Percentiles rank a stretch among this genome's conserved stretches.
Conservation (phyloP, 2,888 invertebrate species). For the Hyposoter dolosus region DNA sequence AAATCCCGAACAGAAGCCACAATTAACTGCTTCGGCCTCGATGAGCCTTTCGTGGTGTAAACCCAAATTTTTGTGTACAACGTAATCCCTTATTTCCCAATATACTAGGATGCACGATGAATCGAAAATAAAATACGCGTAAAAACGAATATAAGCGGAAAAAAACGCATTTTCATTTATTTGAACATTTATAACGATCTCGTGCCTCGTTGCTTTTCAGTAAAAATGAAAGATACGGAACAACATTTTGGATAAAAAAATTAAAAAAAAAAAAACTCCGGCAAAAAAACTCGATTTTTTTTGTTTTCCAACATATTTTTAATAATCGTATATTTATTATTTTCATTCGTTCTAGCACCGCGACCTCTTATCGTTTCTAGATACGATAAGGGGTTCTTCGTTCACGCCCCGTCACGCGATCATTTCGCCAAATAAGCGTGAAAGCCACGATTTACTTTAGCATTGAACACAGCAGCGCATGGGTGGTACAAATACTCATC, state of each 20-base stretch:
- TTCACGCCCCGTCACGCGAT: constrained; percentile 65
- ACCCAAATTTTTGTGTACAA: constrained; percentile 69
- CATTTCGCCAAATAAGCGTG: constrained; percentile 76
- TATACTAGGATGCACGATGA: background rate
- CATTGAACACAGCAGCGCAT: constrained; percentile 22
- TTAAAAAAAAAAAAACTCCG: background rate
- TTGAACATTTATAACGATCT: no score
- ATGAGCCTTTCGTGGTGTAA: constrained; percentile 74
- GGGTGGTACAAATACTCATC: constrained; percentile 25
- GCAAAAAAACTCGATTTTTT: background rate
- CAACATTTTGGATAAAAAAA: background rate
- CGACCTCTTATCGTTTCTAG: constrained; percentile 23
- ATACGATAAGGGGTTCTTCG: background rate
- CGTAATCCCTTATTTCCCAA: background rate
- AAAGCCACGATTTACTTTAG: constrained; percentile 73
- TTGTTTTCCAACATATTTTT: background rate
- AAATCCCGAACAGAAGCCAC: constrained; percentile 73
- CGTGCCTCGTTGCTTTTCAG: background rate
- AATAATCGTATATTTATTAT: constrained; percentile 5
- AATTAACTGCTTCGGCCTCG: constrained; percentile 72
- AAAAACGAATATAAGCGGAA: background rate
- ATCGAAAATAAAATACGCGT: background rate
- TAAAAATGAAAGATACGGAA: background rate
- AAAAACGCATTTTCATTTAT: background rate
- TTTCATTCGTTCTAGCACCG: constrained; percentile 42